Base-by-base conservation (phyloP, 2,113 vertebrate species). In the Hippocampus guttulatus region DNA sequence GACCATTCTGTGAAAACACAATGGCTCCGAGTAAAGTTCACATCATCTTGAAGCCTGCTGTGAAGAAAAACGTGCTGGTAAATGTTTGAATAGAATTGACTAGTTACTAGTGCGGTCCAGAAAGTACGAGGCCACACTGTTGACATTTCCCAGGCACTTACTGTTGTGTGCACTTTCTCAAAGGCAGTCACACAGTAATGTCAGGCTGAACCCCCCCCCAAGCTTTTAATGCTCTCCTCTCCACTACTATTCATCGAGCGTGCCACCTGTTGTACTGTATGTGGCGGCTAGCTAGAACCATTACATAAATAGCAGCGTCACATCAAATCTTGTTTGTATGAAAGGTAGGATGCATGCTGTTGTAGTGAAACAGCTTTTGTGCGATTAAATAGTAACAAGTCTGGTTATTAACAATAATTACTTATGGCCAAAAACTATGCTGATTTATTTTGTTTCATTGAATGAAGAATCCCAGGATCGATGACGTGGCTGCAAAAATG, bases 131-230 rank as follows among this genome's bases (percentile, higher is more conserved):
- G 57, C 74, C 64, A 16, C 30, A 69, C 79, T 92, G 88, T 92
- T 92, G 91, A 91, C 88, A 84, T 91, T 92, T 92, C 91, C 90
- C 91, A 92, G 85, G 83, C 79, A 49, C 75, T 79, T 64, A 70
- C 79, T 76, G 75, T 73, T 71, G 71, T 77, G 82, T 87, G 79
- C 79, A 74, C 73, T 73, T 70, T 78, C 75, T 66, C 61, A 64
- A 69, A 69, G 52, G 57, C 16, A 67, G 25, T 60, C 78, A 73
- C 70, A 66, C 38, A 54, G 76, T 43, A 84, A 84, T 81, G 76
- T 52, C 41, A 2, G 68, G 12, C 62, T 74, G 63, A 77, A 68
- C n/a, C n/a, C n/a, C n/a, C n/a, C n/a, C n/a, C n/a, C n/a, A n/a
- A n/a, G 27, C 58, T 8, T 60, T 60, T 60, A 41, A 41, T 21